These are phyloP conservation scores for Muscina levida DNA, from an alignment of 2,888 invertebrate genomes.

Conservation along the genomic window DNA sequence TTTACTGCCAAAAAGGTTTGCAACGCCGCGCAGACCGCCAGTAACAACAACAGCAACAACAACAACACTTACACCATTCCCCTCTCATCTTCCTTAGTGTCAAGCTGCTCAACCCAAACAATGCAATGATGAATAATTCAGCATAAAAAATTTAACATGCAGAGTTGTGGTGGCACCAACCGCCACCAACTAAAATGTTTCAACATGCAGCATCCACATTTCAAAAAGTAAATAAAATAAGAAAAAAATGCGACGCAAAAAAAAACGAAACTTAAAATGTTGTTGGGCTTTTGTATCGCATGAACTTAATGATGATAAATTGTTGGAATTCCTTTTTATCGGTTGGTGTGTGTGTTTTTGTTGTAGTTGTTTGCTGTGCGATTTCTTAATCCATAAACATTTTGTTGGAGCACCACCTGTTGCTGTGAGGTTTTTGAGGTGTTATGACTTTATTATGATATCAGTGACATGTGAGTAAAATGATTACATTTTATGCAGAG, in stretches of 20 bases:
- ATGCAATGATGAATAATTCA: constrained; percentile 64
- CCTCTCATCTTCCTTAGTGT: constrained; percentile 42
- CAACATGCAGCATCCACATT: neutral
- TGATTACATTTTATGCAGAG: no score
- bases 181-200: neutral
- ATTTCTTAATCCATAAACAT: constrained; percentile 13
- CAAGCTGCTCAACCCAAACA: constrained; percentile 7
- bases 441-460: neutral
- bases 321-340: constrained; percentile 23
- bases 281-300: constrained; percentile 2
- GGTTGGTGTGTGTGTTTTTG: neutral
- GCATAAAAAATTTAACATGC: constrained; percentile 29
- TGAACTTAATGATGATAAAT: constrained; percentile 37
- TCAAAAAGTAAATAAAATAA: neutral
- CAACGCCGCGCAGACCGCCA: no score
- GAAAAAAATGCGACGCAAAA: neutral
- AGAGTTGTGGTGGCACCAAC: constrained; percentile 6
- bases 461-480: neutral
- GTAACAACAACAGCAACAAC: no score
- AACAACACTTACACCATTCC: constrained; percentile 53
- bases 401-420: constrained; percentile 14
- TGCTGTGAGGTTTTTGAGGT: neutral
- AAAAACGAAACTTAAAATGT: neutral
- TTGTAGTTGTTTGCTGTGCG: no score
- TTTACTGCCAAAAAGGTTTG: constrained; percentile 25